Base-by-base conservation (phyloP, 2,888 invertebrate species). In the Pammene fasciana region DNA sequence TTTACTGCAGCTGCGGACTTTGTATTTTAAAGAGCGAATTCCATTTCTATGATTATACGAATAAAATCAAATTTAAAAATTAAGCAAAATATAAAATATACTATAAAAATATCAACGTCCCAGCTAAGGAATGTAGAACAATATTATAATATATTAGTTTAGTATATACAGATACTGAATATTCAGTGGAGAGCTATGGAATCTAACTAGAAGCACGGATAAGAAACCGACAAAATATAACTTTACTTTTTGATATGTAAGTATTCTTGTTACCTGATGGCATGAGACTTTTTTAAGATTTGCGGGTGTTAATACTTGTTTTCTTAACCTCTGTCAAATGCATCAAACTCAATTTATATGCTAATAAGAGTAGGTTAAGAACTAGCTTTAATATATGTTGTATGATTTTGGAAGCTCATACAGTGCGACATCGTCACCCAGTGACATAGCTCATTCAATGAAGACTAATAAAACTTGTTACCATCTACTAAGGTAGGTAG, bases 121-220 rank as follows among this genome's bases (percentile, higher is more conserved):
- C 26, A 59, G 14, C 18, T 26, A 16, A 61, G 67, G 60, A 67
- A 67, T 67, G 54, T 67, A 67, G 43, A 67, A 36, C 34, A 54
- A 34, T 54, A 54, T 54, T 59, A 41, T 48, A 16, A 18, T 48
- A 48, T 48, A 57, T 26, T 57, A 36, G 43, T 45, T 66, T 57
- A 46, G 52, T 54, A 67, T 52, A 45, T 67, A 67, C 59, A 60
- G 60, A 55, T 61, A 61, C 60, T 67, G 45, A 67, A 54, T 18
- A 18, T 26, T 67, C 54, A 67, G 67, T 60, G 60, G 54, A 61
- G 67, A 67, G 60, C 60, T 54, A 54, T 55, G 45, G 59, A 43
- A 45, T 54, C 45, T 59, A 59, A 26, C 45, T 59, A 46, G 36
- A 48, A 55, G 45, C 43, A 64, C 67, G 67, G 66, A 60, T 60